These are phyloP conservation scores for Oncorhynchus kisutch DNA, from an alignment of 2,113 vertebrate species.

Conservation along the genomic window DNA sequence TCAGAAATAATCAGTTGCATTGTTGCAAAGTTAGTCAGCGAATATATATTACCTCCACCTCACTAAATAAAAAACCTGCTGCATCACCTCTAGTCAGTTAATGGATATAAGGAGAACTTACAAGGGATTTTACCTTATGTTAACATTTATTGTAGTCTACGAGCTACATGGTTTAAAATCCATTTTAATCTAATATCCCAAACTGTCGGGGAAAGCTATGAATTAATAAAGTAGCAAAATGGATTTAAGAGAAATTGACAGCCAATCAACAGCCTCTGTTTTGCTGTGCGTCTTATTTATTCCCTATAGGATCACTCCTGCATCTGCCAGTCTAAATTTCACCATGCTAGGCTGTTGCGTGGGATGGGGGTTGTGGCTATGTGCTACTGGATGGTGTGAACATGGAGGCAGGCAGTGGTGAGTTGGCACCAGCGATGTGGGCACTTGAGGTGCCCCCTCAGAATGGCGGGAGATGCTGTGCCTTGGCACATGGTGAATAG, in stretches of 20 bases:
- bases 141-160: background rate
- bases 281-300: background rate
- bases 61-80: background rate
- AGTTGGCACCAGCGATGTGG: slow-evolving; percentile 57
- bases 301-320: slow-evolving; percentile 1
- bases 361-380: background rate
- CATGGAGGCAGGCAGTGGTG: slow-evolving; percentile 29
- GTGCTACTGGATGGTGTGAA: slow-evolving; percentile 4
- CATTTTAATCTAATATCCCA: background rate
- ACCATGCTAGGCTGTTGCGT: background rate
- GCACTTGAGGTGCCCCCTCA: slow-evolving; percentile 54
- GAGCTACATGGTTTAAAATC: background rate
- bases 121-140: background rate
- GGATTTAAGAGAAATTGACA: slow-evolving; percentile 19
- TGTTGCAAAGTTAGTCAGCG: background rate
- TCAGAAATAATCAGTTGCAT: no score
- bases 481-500: slow-evolving; percentile 69
- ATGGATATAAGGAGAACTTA: background rate
- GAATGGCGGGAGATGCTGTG: slow-evolving; percentile 44
- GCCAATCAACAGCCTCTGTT: slow-evolving; percentile 15
- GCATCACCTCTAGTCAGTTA: background rate
- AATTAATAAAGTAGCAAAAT: slow-evolving; percentile 15
- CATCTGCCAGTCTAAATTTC: slow-evolving; percentile 12
- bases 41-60: background rate
- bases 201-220: background rate